Evolutionary conservation across 2,888 invertebrate species (phyloP), one percentile per base, ranked within the genome.

Genomic region (Chrysolina haemoptera): DNA sequence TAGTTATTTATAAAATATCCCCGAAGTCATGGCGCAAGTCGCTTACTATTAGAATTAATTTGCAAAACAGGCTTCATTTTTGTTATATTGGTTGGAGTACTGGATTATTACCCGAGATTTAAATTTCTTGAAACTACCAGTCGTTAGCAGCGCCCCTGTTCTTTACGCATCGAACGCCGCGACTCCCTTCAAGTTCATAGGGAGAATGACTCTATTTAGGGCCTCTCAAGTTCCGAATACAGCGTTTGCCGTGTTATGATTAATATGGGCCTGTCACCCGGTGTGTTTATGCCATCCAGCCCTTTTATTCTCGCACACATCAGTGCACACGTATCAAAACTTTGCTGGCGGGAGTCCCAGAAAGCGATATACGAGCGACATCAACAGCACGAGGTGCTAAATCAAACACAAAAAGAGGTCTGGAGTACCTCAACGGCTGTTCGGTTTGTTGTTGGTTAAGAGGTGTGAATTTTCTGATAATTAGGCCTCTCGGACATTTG

Each of bases 311-410:
- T 77, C 81, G 82, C 84, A 87, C 87, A 86, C 86, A 83, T 87
- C 87, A 83, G 75, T 86, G 88, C 85, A 85, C 87, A 85, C 87
- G 87, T 87, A 88, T 88, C 88, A 87, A 86, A 88, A 88, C 87
- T 88, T 85, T 85, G 81, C 85, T 71, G 83, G 83, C 85, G 81
- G 85, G 86, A 66, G 83, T 68, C 70, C 77, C 77, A 76, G 76
- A 77, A 73, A 79, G 74, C 80, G 72, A 75, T 50, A n/a, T 48
- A 50, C 48, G 6, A 66, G 40, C 41, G 63, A 63, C 63, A 20
- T 63, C 40, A 16, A 18, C 40, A 78, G 72, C 79, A 76, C 75
- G 78, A 79, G 77, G 77, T 76, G 78, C 78, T 74, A 74, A 76
- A 78, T 78, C 76, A 73, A 76, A 74, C 70, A 74, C 74, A 73